Evolutionary conservation across 2,888 invertebrate genomes (phyloP), one percentile per base, ranked within the genome.

Genomic region (Rhorus exstirpatorius): DNA sequence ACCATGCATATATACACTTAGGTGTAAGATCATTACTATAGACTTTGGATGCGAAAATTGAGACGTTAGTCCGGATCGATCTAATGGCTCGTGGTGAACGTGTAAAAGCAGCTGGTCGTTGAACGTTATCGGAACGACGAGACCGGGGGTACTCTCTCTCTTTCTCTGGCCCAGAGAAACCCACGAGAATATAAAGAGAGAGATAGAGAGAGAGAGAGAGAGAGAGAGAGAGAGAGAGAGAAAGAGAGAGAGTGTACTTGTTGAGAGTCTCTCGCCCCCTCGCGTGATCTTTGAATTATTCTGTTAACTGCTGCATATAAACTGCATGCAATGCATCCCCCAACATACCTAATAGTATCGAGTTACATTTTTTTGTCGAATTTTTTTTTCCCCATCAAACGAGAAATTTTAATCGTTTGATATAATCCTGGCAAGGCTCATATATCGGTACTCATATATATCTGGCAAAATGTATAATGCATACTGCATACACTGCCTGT

Each of bases 41-140:
- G 72, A 53, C 65, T 77, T 72, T 67, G 65, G 60, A 63, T 61
- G 77, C 41, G 81, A 78, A 78, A 81, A 81, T 81, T 81, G 81
- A 81, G 81, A 81, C 81, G 81, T 81, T 81, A 78, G 78, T 72
- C 68, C 67, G 81, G 78, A 81, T 78, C 72, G 78, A 78, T 81
- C 78, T 78, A 81, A 81, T 81, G 72, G 72, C 68, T 78, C 72
- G 78, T 72, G 72, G 67, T 67, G 67, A 74, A 74, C 77, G 86
- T 74, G 82, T 86, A 79, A 82, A 84, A 84, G 87, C 58, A 58
- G 71, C 83, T 67, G 84, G 84, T 87, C 84, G 84, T 86, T 84
- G 83, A 81, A 77, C 79, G 87, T 81, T 87, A 87, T 85, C 84
- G 83, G 44, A 55, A 76, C 85, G 80, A 83, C 81, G 79, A 61